Conservation (phyloP, 92 coral and sea anemone species). For the Montipora capitata region DNA sequence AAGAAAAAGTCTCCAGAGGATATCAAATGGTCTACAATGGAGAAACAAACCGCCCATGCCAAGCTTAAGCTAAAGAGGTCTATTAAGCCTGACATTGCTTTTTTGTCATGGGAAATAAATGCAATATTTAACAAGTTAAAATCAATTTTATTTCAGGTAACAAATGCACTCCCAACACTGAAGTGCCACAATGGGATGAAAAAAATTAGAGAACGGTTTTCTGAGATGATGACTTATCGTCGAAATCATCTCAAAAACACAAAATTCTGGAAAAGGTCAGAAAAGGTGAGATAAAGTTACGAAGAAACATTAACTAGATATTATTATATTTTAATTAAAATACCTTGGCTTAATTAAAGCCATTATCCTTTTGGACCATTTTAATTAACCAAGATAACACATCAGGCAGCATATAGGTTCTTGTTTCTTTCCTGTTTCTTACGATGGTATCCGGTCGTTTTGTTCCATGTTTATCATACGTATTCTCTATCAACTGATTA, state of each 20-base stretch:
- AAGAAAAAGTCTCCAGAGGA: constrained; percentile 18
- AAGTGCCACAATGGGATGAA: constrained; percentile 33
- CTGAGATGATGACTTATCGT: constrained; percentile 45
- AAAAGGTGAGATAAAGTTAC: constrained; percentile 50
- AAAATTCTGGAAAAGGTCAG: constrained; percentile 53
- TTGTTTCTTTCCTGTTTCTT: constrained; percentile 12
- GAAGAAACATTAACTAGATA: constrained; percentile 27
- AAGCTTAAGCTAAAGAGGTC: constrained; percentile 3
- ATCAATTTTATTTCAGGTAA: constrained; percentile 47
- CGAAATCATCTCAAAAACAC: constrained; percentile 49
- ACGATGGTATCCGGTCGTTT: too few species aligned
- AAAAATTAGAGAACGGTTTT: constrained; percentile 19
- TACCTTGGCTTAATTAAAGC: constrained; percentile 46
- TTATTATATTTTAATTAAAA: constrained; percentile 1
- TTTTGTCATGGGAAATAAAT: constrained; percentile 28
- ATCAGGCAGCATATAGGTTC: constrained; percentile 56
- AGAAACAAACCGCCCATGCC: constrained; percentile 2
- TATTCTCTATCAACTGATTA: too few species aligned
- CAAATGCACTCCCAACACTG: constrained; percentile 49
- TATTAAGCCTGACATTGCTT: constrained; percentile 21
- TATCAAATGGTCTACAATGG: neutral
- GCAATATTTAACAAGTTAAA: constrained; percentile 20
- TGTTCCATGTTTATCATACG: too few species aligned
- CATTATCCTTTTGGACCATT: constrained; percentile 44
- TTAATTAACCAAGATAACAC: constrained; percentile 47